Percentiles rank a stretch among this genome's conserved stretches.
Conservation (phyloP, 2,797 vertebrate species). For the Pristis pectinata region DNA sequence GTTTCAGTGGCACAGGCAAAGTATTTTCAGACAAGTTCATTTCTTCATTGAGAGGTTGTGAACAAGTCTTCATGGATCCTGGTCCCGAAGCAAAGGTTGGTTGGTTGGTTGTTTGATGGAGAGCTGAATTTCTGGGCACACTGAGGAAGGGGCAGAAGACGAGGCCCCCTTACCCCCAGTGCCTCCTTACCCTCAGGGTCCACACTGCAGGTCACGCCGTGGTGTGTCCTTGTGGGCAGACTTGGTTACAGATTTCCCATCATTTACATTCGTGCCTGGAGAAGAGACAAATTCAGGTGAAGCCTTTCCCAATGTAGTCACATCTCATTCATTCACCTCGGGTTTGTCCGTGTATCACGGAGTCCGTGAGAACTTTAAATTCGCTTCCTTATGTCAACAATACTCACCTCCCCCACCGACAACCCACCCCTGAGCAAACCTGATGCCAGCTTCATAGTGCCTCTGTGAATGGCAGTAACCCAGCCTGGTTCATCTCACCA, state of each 20-base stretch:
- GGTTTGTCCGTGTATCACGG: neutral
- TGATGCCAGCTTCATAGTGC: too few relatives aligned
- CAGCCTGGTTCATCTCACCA: too few relatives aligned
- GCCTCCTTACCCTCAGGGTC: neutral
- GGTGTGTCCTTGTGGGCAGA: neutral
- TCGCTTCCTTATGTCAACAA: too few relatives aligned
- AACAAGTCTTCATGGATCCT: conserved; percentile 50
- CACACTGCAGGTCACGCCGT: too few relatives aligned
- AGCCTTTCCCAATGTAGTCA: neutral
- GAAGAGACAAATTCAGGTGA: neutral
- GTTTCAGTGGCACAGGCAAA: neutral
- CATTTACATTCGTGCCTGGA: neutral
- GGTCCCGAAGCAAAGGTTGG: neutral
- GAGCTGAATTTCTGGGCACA: neutral
- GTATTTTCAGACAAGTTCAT: conserved; percentile 44
- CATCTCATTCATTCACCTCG: neutral
- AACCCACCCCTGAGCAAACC: too few relatives aligned
- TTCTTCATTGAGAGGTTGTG: conserved; percentile 43
- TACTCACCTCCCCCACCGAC: neutral
- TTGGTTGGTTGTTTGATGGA: neutral
- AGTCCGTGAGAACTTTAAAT: neutral
- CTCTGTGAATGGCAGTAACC: too few relatives aligned
- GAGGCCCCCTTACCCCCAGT: neutral
- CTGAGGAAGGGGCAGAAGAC: neutral
- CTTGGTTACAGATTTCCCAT: neutral